phyloP scores from a whole-genome alignment of 2,113 vertebrate species.

The Tachysurus fulvidraco region DNA sequence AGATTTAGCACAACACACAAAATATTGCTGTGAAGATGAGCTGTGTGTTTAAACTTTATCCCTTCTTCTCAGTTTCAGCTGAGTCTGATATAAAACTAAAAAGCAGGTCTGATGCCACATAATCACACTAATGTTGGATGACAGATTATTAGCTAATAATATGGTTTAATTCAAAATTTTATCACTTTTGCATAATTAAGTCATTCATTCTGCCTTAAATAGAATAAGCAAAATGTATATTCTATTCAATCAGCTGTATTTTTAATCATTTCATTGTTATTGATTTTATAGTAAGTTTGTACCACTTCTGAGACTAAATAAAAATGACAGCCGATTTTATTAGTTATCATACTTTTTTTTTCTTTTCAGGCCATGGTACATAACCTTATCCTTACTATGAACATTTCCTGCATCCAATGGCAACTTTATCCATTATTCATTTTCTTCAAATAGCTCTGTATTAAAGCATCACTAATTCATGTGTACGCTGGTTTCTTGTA shows the following conservation, averaged over 20 bases:
- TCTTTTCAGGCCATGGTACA: not conserved
- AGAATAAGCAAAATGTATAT: too few species aligned
- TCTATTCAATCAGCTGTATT: too few species aligned
- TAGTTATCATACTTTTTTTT: not conserved
- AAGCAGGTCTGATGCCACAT: too few species aligned
- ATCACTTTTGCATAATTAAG: too few species aligned
- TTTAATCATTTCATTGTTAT: not conserved
- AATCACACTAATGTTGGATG: not conserved
- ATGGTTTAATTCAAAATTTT: too few species aligned
- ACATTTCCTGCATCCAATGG: not conserved
- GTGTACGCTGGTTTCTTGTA: not conserved
- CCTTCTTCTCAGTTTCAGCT: not conserved
- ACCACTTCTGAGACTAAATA: not conserved
- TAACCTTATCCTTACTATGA: not conserved
- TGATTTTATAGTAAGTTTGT: not conserved
- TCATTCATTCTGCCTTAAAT: too few species aligned
- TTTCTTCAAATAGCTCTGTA: not conserved
- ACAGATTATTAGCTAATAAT: too few species aligned
- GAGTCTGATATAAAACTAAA: not conserved
- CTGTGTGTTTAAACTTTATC: not conserved
- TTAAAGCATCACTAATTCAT: conserved; percentile 12
- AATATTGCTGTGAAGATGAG: too few species aligned
- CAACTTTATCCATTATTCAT: not conserved
- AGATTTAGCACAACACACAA: too few species aligned
- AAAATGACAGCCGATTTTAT: not conserved